Evolutionary conservation across 1,140 invertebrate species (phyloP), one percentile per base, ranked within the genome.

Genomic region (Wasmannia auropunctata): DNA sequence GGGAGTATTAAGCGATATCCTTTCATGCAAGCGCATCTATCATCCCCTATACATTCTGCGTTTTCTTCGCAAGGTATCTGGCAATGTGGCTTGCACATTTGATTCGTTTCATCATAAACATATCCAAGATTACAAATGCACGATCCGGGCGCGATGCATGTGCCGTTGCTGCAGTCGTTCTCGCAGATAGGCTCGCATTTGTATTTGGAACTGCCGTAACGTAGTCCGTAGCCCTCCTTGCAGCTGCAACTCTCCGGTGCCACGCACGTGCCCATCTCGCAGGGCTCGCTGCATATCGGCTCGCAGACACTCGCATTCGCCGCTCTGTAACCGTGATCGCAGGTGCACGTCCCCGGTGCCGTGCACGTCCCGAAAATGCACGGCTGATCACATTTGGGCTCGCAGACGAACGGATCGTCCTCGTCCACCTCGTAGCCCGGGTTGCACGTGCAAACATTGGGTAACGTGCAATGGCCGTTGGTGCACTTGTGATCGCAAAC

Each of bases 391-490:
- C 86, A 85, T 43, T 40, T 86, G 14, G 37, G 86, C 56, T 5
- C 65, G 56, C 54, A 76, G 37, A 25, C 83, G 46, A 65, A 65
- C 0, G n/a, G 43, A 14, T 46, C 19, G 14, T 28, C 5, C 0
- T 81, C 3, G 11, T 37, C 31, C 22, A 25, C 2, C 22, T 63
- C 25, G 46, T 90, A 94, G 6, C 90, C 92, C 10, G 67, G 7
- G 16, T 79, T 0, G 75, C 94, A 96, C 2, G 87, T 10, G 93
- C 97, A 97, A 0, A 92, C 94, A 10, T 97, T 95, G 2, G 96
- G 96, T 4, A 93, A n/a, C n/a, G n/a, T 92, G 90, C 97, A 97
- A 16, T 95, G 93, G 0, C 96, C 96, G 88, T 97, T 96, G 2
- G 95, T 91, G 85, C 96, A 97, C 10, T 90, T 51, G 11, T 87